Evolutionary conservation across 2,113 vertebrate genomes (phyloP).

Genomic region (Oryctolagus cuniculus): mOryCun1.1 NC_091434.1:20467501-20468000

Average conservation of each 20-base stretch:
- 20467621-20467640: conserved; percentile 90
- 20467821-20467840: not conserved
- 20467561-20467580: not conserved
- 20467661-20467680: conserved; percentile 80
- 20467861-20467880: not conserved
- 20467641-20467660: conserved; percentile 88
- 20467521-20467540: not conserved
- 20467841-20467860: not conserved
- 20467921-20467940: not conserved
- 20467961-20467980: not conserved
- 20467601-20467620: not conserved
- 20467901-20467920: not conserved
- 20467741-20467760: fast-evolving
- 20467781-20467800: not conserved
- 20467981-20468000: not conserved
- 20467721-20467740: conserved; percentile 38
- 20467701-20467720: conserved; percentile 82
- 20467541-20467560: not conserved
- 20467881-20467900: not conserved
- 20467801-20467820: not conserved
- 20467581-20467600: not conserved
- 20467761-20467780: not conserved
- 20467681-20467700: conserved; percentile 90
- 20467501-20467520: not conserved
- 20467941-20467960: not conserved